Evolutionary conservation across 2,113 vertebrate genomes (phyloP).

Genomic region (Nestor notabilis): DNA sequence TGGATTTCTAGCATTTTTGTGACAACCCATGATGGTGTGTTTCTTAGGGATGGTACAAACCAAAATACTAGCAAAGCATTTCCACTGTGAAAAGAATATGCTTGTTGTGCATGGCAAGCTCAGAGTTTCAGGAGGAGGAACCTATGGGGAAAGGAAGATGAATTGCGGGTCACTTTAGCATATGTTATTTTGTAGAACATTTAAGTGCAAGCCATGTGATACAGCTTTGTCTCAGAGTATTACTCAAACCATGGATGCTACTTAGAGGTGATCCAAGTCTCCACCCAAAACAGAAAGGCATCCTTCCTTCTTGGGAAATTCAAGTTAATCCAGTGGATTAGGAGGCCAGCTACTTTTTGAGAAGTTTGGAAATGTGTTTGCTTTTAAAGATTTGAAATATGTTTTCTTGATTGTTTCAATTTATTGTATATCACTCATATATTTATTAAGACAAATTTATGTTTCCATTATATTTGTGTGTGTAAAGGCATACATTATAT

Average conservation of each 20-base stretch:
- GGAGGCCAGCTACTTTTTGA: background rate
- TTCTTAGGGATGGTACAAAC: background rate
- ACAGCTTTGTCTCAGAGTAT: background rate
- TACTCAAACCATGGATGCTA: background rate
- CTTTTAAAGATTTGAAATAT: background rate
- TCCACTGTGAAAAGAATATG: background rate
- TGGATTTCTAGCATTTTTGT: background rate
- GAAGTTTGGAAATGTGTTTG: background rate
- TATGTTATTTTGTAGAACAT: background rate
- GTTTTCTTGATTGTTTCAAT: background rate
- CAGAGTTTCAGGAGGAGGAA: background rate
- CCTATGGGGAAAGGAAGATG: background rate
- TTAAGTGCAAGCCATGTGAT: background rate
- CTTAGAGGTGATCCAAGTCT: background rate
- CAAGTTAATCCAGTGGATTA: background rate
- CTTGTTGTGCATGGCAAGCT: background rate
- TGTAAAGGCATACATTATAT: background rate
- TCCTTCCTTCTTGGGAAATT: background rate
- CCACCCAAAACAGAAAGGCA: background rate
- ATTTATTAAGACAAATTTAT: background rate
- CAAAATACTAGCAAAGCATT: background rate
- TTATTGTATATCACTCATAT: background rate
- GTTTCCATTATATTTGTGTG: background rate
- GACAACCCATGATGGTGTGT: rapidly evolving
- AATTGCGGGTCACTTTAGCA: background rate